A percentile compares a stretch with the other conserved stretches of the same genome.
phyloP scores from a whole-genome alignment of 2,113 vertebrate species.

The Barnardius zonarius region DNA sequence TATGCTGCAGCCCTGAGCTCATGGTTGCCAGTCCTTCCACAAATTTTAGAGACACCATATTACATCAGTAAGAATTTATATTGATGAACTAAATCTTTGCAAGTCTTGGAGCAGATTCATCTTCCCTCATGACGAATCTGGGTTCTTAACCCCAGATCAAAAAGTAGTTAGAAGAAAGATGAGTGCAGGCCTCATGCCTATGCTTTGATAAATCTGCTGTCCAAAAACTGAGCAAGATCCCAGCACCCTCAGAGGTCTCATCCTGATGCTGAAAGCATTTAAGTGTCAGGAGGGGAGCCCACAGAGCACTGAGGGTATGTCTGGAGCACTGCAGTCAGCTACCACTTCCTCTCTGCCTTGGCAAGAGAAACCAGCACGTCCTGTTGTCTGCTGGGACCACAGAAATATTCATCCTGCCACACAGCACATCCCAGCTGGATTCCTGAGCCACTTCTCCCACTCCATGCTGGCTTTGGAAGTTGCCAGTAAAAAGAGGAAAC shows the following conservation, averaged over 20 bases:
- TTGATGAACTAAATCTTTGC: neutral
- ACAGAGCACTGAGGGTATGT: neutral
- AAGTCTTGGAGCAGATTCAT: neutral
- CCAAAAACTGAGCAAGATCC: neutral
- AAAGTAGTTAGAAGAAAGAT: neutral
- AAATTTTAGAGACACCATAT: neutral
- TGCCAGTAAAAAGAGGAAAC: neutral
- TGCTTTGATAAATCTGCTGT: neutral
- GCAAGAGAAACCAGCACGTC: neutral
- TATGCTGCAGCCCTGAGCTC: neutral
- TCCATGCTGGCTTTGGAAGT: neutral
- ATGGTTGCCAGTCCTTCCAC: neutral
- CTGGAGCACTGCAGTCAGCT: neutral
- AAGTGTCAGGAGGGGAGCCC: neutral
- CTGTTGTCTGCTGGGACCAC: constrained; percentile 3
- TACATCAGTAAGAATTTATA: neutral
- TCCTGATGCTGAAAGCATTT: neutral
- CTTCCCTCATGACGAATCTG: neutral
- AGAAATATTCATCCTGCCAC: neutral
- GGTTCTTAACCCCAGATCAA: neutral
- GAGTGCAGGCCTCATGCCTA: neutral
- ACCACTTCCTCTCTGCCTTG: neutral
- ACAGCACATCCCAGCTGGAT: neutral
- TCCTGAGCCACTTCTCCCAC: neutral
- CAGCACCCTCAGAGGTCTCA: neutral